Base-by-base conservation (phyloP, 2,113 vertebrate species). In the Bos javanicus region DNA sequence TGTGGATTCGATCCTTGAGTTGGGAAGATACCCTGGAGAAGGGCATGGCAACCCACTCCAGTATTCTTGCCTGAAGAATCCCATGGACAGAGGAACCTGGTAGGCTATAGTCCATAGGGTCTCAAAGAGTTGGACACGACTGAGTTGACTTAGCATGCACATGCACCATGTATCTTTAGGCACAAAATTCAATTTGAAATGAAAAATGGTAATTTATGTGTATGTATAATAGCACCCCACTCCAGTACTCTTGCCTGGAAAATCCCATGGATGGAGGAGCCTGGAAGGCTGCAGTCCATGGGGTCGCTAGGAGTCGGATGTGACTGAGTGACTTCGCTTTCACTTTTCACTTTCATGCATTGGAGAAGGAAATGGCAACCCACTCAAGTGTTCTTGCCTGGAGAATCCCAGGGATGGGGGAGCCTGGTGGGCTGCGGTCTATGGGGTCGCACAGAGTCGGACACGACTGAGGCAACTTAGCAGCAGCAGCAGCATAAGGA, bases 161-260 rank as follows among this genome's bases (percentile, higher is more conserved):
- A 50, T 0, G 1, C 57, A 21, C 25, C 36, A 30, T 84, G 6
- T 85, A 46, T 90, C n/a, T 25, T 91, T 60, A 86, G 39, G 23
- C 56, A 93, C 28, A 78, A 90, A 90, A 52, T 67, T 83, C 5
- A 97, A 62, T 43, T 78, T 89, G 33, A 97, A 86, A 59, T 82
- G 30, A 92, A 87, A 90, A 57, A 25, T 84, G n/a, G 14, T 87
- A 85, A 93, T 56, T 59, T 33, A 28, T 82, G 16, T 93, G 2
- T 88, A 17, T 67, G 21, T 88, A 28, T 43, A 43, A 43, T 43
- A 6, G 43, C 43, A 43, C 6, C 43, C 43, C 43, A 43, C 43
- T 43, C 43, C 43, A 43, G 43, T 43, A 43, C 43, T 43, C 43
- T 43, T 43, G 43, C 43, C 43, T 43, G 43, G 6, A 43, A 43